Percentiles rank a stretch among this genome's conserved stretches.
These are phyloP conservation scores for Poecilia velifera DNA, from an alignment of 2,797 vertebrate species.

Conservation along the genomic window DNA sequence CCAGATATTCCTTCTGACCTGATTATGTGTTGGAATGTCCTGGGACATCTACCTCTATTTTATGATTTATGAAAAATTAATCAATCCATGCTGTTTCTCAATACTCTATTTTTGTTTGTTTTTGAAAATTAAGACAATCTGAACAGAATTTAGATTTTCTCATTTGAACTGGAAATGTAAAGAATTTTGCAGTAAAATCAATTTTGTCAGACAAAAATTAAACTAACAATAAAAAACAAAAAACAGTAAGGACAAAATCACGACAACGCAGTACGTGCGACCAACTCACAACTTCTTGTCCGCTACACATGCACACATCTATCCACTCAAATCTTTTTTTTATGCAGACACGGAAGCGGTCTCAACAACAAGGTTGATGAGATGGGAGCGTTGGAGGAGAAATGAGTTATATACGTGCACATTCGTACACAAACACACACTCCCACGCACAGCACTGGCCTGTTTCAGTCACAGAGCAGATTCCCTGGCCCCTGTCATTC, in stretches of 20 bases:
- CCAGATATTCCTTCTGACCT: neutral
- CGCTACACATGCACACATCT: slow-evolving; percentile 30
- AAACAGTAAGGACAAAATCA: neutral
- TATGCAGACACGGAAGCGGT: slow-evolving; percentile 27
- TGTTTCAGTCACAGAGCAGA: slow-evolving; percentile 45
- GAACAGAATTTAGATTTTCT: neutral
- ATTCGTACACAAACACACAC: slow-evolving; percentile 50
- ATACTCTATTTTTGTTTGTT: neutral
- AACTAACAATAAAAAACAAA: neutral
- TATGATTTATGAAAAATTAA: neutral
- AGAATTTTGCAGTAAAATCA: neutral
- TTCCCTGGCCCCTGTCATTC: slow-evolving; percentile 73
- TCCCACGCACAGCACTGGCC: slow-evolving; percentile 22
- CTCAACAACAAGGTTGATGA: slow-evolving; percentile 28
- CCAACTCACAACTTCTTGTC: slow-evolving; percentile 16
- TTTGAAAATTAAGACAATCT: neutral
- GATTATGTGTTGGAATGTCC: neutral
- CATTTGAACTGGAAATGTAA: neutral
- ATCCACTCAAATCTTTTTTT: slow-evolving; percentile 39
- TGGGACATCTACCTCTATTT: neutral
- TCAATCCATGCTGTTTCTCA: neutral
- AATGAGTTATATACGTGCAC: slow-evolving; percentile 53
- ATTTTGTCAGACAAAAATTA: neutral
- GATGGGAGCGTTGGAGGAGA: slow-evolving; percentile 27
- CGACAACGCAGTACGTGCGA: slow-evolving; percentile 11